Conservation (phyloP, 2,797 vertebrate species). For the Moxostoma hubbsi region DNA sequence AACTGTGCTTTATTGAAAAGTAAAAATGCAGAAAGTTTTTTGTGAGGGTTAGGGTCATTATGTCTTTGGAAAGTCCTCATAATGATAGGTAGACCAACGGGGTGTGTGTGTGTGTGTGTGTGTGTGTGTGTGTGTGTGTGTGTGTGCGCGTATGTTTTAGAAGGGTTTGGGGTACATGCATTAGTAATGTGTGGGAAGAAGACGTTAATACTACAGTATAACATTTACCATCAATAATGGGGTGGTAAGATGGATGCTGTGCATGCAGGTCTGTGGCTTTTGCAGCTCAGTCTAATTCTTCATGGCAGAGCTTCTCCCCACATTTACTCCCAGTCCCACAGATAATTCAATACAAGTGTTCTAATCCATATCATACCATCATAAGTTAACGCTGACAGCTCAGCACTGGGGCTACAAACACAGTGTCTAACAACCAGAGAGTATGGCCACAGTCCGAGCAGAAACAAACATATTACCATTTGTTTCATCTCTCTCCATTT, state of each 20-base stretch:
- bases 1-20: too few relatives aligned
- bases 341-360: conserved; percentile 63
- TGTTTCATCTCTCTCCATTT: conserved; percentile 48
- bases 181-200: conserved; percentile 39
- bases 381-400: conserved; percentile 48
- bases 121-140: background rate
- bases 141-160: too few relatives aligned
- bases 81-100: too few relatives aligned
- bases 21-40: too few relatives aligned
- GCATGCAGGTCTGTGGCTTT: conserved; percentile 47
- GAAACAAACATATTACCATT: conserved; percentile 49
- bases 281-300: conserved; percentile 59
- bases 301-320: conserved; percentile 51
- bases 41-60: too few relatives aligned
- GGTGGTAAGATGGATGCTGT: conserved; percentile 56
- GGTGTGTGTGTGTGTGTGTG: background rate
- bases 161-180: background rate
- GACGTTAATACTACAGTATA: conserved; percentile 58
- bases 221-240: conserved; percentile 62
- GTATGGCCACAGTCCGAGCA: conserved; percentile 15
- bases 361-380: conserved; percentile 56
- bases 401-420: conserved; percentile 38
- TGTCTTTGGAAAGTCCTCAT: too few relatives aligned
- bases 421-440: conserved; percentile 18
- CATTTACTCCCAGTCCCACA: conserved; percentile 52